Evolutionary conservation across 1,140 invertebrate species (phyloP), one percentile per base, ranked within the genome.

Genomic region (Thaumetopoea pityocampa): DNA sequence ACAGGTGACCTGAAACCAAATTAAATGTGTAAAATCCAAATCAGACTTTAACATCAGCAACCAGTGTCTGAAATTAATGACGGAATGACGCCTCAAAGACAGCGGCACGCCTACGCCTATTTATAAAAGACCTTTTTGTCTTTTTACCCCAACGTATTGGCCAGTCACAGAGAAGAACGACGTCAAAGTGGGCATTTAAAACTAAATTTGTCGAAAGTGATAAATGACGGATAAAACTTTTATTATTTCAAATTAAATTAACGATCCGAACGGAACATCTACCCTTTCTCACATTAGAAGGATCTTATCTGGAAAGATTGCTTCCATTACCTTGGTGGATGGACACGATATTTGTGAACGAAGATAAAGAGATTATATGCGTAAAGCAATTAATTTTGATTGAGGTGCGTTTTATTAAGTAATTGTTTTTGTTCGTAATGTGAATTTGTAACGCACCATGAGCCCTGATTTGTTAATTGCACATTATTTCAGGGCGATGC

Each of bases 191-290:
- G 67, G 68, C 67, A 70, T 78, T 83, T 79, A 80, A 78, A 82
- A 80, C 79, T 83, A 72, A 83, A 83, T 83, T 83, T 83, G 79
- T 83, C 70, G 70, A 77, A 77, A 73, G 73, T 76, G 76, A 80
- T 80, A 80, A 83, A 83, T 79, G 79, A 77, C 64, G 70, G 63
- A 71, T 77, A 80, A 77, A 77, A 77, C 51, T 79, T 80, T 83
- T 83, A 83, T 83, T 83, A 80, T 80, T 76, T 83, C 72, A 80
- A 80, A 83, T 82, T 80, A 83, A 79, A 83, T 81, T 79, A 83
- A 83, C 79, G 77, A 79, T 70, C 70, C 63, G 52, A 57, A 50
- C 65, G 66, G 61, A 61, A 63, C 68, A 67, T 82, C 72, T 69
- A 72, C 70, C 74, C 78, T 80, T 83, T 79, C 76, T 83, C 74